These are phyloP conservation scores for Agrotis exclamationis DNA, from an alignment of 2,888 invertebrate species.

Conservation along the genomic window DNA sequence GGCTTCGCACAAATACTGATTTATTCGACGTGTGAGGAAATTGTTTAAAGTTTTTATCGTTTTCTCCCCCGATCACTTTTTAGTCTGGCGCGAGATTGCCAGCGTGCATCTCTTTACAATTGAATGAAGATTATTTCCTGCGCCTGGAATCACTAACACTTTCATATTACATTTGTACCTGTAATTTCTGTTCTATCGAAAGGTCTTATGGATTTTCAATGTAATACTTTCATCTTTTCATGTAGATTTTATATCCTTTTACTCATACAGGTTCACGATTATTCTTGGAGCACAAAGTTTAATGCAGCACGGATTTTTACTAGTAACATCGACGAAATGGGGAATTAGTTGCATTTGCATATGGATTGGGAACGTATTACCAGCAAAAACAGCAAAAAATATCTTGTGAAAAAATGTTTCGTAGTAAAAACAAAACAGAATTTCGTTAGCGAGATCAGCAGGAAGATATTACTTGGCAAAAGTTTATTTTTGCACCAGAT, in stretches of 20 bases:
- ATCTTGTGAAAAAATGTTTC: constrained; percentile 2
- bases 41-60: constrained; percentile 48
- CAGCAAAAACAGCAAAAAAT: neutral
- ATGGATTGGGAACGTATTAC: constrained; percentile 11
- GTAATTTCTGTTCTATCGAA: constrained; percentile 5
- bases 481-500: constrained; percentile 46
- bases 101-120: constrained; percentile 33
- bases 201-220: neutral
- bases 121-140: constrained; percentile 37
- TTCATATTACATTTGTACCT: constrained; percentile 29
- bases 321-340: constrained; percentile 2
- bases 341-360: constrained; percentile 36
- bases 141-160: constrained; percentile 12
- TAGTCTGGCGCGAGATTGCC: constrained; percentile 28
- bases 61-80: constrained; percentile 29
- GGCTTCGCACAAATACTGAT: constrained; percentile 36
- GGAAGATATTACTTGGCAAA: constrained; percentile 45
- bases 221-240: neutral
- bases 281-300: constrained; percentile 7
- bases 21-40: constrained; percentile 35
- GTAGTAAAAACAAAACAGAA: constrained; percentile 11
- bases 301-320: neutral
- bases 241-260: constrained; percentile 9
- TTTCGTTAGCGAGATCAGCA: constrained; percentile 24
- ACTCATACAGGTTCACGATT: no score